phyloP scores from a whole-genome alignment of 2,113 vertebrate genomes.

The Austrofundulus limnaeus region DNA sequence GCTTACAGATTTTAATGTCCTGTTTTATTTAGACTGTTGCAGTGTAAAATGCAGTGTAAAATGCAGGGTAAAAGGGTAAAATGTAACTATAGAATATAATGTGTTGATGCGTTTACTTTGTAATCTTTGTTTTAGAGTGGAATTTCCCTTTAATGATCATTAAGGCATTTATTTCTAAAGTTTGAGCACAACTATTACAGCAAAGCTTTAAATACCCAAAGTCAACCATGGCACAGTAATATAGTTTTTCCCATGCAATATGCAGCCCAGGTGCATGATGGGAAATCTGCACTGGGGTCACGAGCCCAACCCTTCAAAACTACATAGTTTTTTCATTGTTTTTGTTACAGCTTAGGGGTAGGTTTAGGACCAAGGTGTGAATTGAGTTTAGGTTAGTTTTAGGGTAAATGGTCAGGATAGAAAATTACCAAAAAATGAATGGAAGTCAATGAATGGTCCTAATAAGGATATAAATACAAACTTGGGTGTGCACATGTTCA shows the following conservation, averaged over 20 bases:
- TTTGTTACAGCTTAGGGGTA: conserved; percentile 23
- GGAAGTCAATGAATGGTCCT: too few relatives aligned
- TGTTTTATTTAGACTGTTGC: too few relatives aligned
- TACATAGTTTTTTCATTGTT: conserved; percentile 20
- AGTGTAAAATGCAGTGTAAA: too few relatives aligned
- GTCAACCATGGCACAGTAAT: too few relatives aligned
- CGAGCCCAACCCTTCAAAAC: conserved; percentile 18
- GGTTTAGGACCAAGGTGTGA: too few relatives aligned
- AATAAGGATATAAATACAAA: too few relatives aligned
- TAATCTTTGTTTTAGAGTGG: not conserved
- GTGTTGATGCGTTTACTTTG: too few relatives aligned
- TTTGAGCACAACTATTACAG: not conserved
- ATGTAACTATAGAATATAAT: too few relatives aligned
- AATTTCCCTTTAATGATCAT: not conserved
- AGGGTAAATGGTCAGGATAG: too few relatives aligned
- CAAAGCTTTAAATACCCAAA: not conserved
- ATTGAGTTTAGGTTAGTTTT: too few relatives aligned
- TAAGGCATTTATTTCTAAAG: not conserved
- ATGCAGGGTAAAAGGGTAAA: too few relatives aligned
- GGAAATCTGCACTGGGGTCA: conserved; percentile 1
- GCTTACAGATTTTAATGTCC: not conserved
- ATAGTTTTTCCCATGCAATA: not conserved
- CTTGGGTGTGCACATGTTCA: not conserved
- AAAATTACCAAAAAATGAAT: too few relatives aligned
- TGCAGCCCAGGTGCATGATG: conserved; percentile 33